These are phyloP conservation scores for Pachliopta kotzebuea DNA, from an alignment of 2,888 invertebrate species.

Conservation along the genomic window DNA sequence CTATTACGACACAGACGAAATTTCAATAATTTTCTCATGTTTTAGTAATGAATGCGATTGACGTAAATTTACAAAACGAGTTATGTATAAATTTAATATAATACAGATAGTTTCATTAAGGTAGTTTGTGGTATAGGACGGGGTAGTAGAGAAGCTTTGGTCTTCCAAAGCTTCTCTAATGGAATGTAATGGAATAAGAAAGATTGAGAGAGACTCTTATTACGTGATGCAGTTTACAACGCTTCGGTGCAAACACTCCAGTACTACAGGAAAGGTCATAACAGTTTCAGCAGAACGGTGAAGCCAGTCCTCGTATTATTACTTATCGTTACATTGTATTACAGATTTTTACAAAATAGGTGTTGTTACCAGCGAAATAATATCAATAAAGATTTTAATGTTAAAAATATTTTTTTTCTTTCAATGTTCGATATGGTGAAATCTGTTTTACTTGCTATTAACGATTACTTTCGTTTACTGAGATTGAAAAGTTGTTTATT, in stretches of 20 bases:
- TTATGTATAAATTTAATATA: constrained; percentile 6
- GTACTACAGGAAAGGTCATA: constrained; percentile 47
- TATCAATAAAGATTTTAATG: no score
- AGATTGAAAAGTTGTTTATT: no score
- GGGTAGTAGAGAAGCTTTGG: constrained; percentile 32
- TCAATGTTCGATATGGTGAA: no score
- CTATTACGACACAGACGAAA: neutral
- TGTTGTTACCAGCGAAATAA: no score
- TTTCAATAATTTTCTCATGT: neutral
- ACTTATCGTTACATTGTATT: constrained; percentile 28
- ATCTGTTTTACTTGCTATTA: no score
- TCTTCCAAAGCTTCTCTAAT: no score
- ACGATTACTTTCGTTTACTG: no score
- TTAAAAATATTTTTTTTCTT: no score
- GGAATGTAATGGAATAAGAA: no score
- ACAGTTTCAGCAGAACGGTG: constrained; percentile 48
- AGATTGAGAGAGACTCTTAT: no score
- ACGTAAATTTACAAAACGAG: neutral
- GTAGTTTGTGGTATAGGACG: constrained; percentile 27
- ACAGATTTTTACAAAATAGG: no score
- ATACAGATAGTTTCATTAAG: constrained; percentile 20
- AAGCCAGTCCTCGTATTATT: constrained; percentile 40
- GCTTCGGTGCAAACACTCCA: constrained; percentile 41
- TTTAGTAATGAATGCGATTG: neutral
- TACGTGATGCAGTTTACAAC: constrained; percentile 47